Percentiles rank a stretch among this genome's conserved stretches.
phyloP scores from a whole-genome alignment of 2,888 invertebrate genomes.

The Pammene fasciana region DNA sequence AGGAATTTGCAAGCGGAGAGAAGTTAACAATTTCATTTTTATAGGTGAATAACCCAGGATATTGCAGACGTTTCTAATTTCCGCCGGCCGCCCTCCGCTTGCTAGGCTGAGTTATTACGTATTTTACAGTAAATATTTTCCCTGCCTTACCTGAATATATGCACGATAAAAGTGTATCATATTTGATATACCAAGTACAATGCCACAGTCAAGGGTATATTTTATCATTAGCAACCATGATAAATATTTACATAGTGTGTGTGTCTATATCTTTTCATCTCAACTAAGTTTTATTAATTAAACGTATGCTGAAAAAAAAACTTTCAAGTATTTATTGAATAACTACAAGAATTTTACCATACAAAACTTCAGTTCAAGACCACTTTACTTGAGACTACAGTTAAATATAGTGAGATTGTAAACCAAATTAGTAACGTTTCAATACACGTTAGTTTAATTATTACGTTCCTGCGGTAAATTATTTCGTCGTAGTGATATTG shows the following conservation, averaged over 20 bases:
- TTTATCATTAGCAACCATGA: too few species aligned
- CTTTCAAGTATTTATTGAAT: too few species aligned
- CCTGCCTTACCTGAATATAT: constrained; percentile 35
- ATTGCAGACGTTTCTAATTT: constrained; percentile 69
- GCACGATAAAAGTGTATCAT: constrained; percentile 16
- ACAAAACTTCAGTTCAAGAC: too few species aligned
- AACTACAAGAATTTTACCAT: too few species aligned
- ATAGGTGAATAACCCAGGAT: constrained; percentile 61
- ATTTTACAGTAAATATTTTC: constrained; percentile 61
- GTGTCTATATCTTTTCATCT: too few species aligned
- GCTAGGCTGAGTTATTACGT: constrained; percentile 58
- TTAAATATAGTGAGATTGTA: too few species aligned
- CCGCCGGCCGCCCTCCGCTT: constrained; percentile 54
- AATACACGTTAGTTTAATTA: not conserved
- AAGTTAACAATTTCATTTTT: constrained; percentile 62
- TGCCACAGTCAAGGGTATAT: not conserved
- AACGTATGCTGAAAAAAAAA: too few species aligned
- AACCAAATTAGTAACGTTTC: not conserved
- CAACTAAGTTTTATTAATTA: too few species aligned
- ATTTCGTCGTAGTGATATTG: not conserved
- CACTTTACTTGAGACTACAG: too few species aligned
- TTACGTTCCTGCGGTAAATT: not conserved
- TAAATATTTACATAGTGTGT: too few species aligned
- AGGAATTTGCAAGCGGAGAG: constrained; percentile 41
- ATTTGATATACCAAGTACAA: not conserved